These are phyloP conservation scores for Thymallus thymallus DNA, from an alignment of 2,113 vertebrate species.

Conservation along the genomic window DNA sequence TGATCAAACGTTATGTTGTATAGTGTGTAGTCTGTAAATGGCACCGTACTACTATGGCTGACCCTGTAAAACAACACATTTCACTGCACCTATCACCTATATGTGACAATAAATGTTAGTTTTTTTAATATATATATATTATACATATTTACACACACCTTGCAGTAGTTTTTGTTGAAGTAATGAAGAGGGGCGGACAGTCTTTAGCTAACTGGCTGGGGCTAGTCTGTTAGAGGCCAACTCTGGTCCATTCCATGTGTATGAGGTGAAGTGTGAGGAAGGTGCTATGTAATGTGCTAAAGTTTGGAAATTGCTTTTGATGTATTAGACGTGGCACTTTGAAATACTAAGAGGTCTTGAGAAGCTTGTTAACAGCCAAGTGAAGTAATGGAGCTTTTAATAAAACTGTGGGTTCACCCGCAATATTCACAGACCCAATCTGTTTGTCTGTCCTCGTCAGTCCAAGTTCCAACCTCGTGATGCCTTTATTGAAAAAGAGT, in stretches of 20 bases:
- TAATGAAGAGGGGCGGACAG: not conserved
- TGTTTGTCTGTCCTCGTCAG: too few relatives aligned
- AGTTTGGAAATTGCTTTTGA: slow-evolving; percentile 15
- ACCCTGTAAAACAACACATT: too few relatives aligned
- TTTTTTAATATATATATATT: too few relatives aligned
- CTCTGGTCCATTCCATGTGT: slow-evolving; percentile 4
- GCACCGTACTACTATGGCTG: too few relatives aligned
- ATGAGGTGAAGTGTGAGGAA: slow-evolving; percentile 14
- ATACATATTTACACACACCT: not conserved
- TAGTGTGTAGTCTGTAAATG: too few relatives aligned
- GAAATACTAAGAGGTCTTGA: not conserved
- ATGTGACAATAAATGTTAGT: too few relatives aligned
- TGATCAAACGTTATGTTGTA: not conserved
- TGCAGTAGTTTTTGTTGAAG: not conserved
- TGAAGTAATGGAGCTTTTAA: slow-evolving; percentile 50
- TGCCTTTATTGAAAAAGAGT: slow-evolving; percentile 47
- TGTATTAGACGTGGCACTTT: slow-evolving; percentile 38
- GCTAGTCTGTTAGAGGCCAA: not conserved
- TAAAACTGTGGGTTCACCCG: slow-evolving; percentile 48
- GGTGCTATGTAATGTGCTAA: slow-evolving; percentile 10
- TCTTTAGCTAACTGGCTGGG: not conserved
- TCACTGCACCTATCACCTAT: too few relatives aligned
- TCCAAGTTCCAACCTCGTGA: slow-evolving; percentile 19
- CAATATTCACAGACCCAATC: slow-evolving; percentile 19
- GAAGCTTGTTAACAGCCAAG: slow-evolving; percentile 50